phyloP scores from a whole-genome alignment of 2,797 vertebrate genomes.

The Melopsittacus undulatus region DNA sequence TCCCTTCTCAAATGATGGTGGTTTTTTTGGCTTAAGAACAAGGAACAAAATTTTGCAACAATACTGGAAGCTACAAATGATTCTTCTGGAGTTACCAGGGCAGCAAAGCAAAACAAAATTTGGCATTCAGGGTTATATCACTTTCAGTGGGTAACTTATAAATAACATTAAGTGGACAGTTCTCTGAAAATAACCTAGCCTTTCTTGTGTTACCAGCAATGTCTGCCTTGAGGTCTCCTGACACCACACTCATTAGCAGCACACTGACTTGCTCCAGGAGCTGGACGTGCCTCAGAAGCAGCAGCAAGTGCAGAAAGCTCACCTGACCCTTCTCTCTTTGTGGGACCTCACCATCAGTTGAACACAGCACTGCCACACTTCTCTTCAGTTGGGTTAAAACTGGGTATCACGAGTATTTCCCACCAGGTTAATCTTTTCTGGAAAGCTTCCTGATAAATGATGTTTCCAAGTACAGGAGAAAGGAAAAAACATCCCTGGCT shows the following conservation, averaged over 20 bases:
- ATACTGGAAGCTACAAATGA: not conserved
- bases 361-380: not conserved
- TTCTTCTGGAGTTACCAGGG: not conserved
- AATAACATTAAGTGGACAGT: not conserved
- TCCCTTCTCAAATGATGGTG: not conserved
- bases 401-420: not conserved
- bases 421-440: not conserved
- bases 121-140: not conserved
- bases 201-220: not conserved
- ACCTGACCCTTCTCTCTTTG: not conserved
- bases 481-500: not conserved
- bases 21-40: not conserved
- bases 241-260: not conserved
- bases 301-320: not conserved
- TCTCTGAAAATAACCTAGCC: not conserved
- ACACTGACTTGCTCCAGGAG: not conserved
- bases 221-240: not conserved
- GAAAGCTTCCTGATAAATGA: not conserved
- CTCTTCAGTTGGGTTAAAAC: not conserved
- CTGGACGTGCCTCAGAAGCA: not conserved
- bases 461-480: not conserved
- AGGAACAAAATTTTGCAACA: not conserved
- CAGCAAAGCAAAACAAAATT: not conserved
- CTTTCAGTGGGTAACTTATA: not conserved
- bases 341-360: not conserved